Conservation (phyloP, 53 echinoderm and acorn worm genomes). For the Astropecten irregularis region DNA sequence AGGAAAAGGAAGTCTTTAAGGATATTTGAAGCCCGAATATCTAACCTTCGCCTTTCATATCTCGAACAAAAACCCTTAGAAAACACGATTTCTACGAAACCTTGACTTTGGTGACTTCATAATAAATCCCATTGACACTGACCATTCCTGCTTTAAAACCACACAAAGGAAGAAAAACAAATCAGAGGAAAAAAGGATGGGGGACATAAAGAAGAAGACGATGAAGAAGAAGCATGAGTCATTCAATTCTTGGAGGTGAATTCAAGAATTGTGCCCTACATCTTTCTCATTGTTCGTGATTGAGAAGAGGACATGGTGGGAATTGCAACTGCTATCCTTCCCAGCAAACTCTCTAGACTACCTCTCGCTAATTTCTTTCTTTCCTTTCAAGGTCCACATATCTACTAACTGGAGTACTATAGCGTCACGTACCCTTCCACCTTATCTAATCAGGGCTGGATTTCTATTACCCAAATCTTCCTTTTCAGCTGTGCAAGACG, state of each 20-base stretch:
- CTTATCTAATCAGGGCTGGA: slow-evolving; percentile 1
- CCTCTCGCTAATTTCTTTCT: too few species aligned
- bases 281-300: background rate
- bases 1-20: too few species aligned
- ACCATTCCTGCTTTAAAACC: background rate
- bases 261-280: background rate
- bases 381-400: background rate
- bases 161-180: background rate
- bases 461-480: background rate
- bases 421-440: background rate
- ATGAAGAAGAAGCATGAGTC: background rate
- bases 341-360: too few species aligned
- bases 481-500: too few species aligned
- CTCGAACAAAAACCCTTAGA: too few species aligned
- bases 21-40: too few species aligned
- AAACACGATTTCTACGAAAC: too few species aligned
- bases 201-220: too few species aligned
- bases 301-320: too few species aligned
- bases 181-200: background rate
- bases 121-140: too few species aligned
- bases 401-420: background rate
- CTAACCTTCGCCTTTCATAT: too few species aligned
- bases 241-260: background rate
- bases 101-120: too few species aligned
- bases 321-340: background rate